phyloP scores from a whole-genome alignment of 2,888 invertebrate genomes.

The Drosophila multiciliata region DNA sequence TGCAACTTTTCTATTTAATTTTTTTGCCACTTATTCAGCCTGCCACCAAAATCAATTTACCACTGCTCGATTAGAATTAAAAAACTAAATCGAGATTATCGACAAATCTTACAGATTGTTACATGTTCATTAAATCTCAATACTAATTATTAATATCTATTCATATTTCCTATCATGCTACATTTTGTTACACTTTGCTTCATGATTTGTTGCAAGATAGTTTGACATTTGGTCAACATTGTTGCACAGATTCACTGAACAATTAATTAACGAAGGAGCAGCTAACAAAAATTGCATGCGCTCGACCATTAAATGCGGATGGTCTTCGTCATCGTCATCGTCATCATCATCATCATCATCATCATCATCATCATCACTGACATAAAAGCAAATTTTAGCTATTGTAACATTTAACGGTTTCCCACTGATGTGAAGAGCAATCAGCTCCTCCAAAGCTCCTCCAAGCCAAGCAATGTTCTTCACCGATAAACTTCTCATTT shows the following conservation, averaged over 20 bases:
- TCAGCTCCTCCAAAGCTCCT: constrained; percentile 4
- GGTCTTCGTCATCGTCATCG: constrained; percentile 18
- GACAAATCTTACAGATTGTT: background rate
- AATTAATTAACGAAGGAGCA: constrained; percentile 8
- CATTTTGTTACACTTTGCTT: constrained; percentile 5
- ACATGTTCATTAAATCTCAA: background rate
- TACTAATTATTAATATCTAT: background rate
- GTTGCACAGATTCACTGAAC: constrained; percentile 10
- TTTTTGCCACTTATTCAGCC: constrained; percentile 27
- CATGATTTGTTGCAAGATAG: constrained; percentile 48
- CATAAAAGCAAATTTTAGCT: constrained; percentile 83
- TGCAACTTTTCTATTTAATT: constrained; percentile 18
- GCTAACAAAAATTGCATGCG: constrained; percentile 27
- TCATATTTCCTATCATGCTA: background rate
- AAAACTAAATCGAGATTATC: background rate
- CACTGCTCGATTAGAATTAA: background rate
- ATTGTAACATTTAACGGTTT: constrained; percentile 83
- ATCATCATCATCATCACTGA: constrained; percentile 13
- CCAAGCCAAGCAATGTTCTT: constrained; percentile 10
- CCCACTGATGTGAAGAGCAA: constrained; percentile 49
- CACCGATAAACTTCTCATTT: constrained; percentile 26
- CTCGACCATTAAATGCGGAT: constrained; percentile 48
- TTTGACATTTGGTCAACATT: constrained; percentile 63
- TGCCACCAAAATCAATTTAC: constrained; percentile 7
- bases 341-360: constrained; percentile 5